Conservation (phyloP, 64 coral and sea anemone species). For the Catalaphyllia jardinei region DNA sequence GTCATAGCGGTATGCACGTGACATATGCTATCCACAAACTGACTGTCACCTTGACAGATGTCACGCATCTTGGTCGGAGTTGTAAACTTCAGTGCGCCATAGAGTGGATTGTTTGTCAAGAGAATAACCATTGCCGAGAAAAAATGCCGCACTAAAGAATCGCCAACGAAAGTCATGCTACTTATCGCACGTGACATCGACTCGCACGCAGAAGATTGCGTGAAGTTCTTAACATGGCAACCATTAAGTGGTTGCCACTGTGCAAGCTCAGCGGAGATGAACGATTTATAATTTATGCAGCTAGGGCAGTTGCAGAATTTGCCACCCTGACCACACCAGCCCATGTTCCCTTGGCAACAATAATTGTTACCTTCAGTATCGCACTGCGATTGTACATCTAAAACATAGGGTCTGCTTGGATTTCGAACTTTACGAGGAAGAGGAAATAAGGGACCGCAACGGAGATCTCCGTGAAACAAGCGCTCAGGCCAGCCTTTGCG, state of each 20-base stretch:
- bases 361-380: slow-evolving; percentile 52
- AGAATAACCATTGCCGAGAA: slow-evolving; percentile 76
- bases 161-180: slow-evolving; percentile 83
- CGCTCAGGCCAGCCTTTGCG: slow-evolving; percentile 82
- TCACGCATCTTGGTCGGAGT: slow-evolving; percentile 40
- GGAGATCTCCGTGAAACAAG: slow-evolving; percentile 76
- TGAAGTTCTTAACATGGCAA: slow-evolving; percentile 71
- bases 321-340: slow-evolving; percentile 68
- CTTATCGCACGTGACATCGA: slow-evolving; percentile 31
- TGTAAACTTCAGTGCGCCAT: slow-evolving; percentile 61
- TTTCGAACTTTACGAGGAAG: slow-evolving; percentile 68
- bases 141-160: slow-evolving; percentile 89
- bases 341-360: slow-evolving; percentile 74
- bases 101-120: slow-evolving; percentile 64
- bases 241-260: slow-evolving; percentile 62
- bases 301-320: slow-evolving; percentile 65
- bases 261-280: slow-evolving; percentile 76
- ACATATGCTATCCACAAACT: slow-evolving; percentile 89
- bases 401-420: slow-evolving; percentile 30
- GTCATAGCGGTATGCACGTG: slow-evolving; percentile 74
- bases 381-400: slow-evolving; percentile 85
- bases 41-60: slow-evolving; percentile 76
- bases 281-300: slow-evolving; percentile 75
- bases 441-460: slow-evolving; percentile 69
- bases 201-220: slow-evolving; percentile 66